Evolutionary conservation across 1,140 invertebrate genomes (phyloP), one percentile per base, ranked within the genome.

Genomic region (Arctopsyche grandis): DNA sequence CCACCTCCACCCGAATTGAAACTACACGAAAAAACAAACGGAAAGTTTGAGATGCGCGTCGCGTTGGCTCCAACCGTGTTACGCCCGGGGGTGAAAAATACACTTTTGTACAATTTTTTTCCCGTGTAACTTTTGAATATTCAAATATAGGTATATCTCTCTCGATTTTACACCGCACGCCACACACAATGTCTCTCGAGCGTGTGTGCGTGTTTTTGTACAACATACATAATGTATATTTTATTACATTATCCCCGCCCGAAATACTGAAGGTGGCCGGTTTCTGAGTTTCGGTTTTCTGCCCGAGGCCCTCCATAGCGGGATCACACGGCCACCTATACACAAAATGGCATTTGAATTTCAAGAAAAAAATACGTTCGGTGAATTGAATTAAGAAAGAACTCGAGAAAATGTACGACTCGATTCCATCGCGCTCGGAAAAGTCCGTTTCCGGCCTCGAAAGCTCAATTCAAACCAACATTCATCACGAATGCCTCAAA

Each of bases 241-340:
- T 76, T 76, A 76, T 76, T 76, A 76, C 74, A 52, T 63, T 76
- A 76, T 76, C 74, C 48, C 74, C 74, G 74, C 74, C 74, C 74
- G 74, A 52, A 76, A 76, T 63, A 76, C 74, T 76, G 74, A 76
- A 76, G 74, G 70, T 38, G 70, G 70, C 70, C 70, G 70, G 24
- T 19, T 71, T n/a, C 56, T 19, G 56, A 16, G 48, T 56, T 74
- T 74, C 48, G 74, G 14, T 38, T 38, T 38, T 38, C 29, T 38
- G 74, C 74, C 74, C 74, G 29, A n/a, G 74, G 74, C 74, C 19
- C 19, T 43, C 19, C 12, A 63, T 63, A 63, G 74, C 56, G 56
- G 74, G 43, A 76, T 76, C 56, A 76, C 24, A 63, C 74, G 74
- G 58, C 74, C 56, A 76, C 74, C 56, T 76, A 76, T 76, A 63